These are phyloP conservation scores for Pollenia amentaria DNA, from an alignment of 2,888 invertebrate species.

Conservation along the genomic window DNA sequence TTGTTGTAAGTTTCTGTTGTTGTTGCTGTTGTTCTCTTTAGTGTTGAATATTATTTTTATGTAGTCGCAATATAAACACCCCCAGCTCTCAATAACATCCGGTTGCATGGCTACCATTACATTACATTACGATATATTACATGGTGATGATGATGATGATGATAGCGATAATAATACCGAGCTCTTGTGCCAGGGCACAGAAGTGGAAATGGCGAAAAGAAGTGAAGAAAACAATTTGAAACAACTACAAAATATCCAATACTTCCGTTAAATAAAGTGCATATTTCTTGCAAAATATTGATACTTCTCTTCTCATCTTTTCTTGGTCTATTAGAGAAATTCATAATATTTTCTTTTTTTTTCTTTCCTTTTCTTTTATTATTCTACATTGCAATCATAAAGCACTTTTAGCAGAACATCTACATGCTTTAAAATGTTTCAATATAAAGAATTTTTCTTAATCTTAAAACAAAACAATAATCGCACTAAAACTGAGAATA, in stretches of 20 bases:
- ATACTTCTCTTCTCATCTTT: conserved; percentile 33
- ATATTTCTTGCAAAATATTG: conserved; percentile 48
- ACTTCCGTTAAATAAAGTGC: conserved; percentile 62
- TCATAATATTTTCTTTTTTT: background rate
- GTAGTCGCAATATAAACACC: conserved; percentile 42
- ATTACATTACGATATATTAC: conserved; percentile 32
- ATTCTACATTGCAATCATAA: conserved; percentile 1
- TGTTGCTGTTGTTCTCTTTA: background rate
- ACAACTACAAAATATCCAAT: conserved; percentile 53
- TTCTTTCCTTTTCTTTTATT: background rate
- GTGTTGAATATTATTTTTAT: conserved; percentile 14
- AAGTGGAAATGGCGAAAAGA: conserved; percentile 19
- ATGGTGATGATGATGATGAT: conserved; percentile 12
- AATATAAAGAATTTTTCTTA: background rate
- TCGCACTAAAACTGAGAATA: background rate
- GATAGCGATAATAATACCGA: conserved; percentile 18
- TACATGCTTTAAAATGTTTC: conserved; percentile 3
- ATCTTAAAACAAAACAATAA: background rate
- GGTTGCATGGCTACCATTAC: conserved; percentile 55
- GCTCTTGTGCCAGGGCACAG: conserved; percentile 7
- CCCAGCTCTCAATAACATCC: conserved; percentile 62
- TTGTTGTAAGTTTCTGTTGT: conserved; percentile 4
- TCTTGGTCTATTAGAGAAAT: background rate
- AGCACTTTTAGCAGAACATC: background rate
- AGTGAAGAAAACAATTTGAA: conserved; percentile 47